Base-by-base conservation (phyloP, 2,888 invertebrate genomes). In the Encarsia formosa region DNA sequence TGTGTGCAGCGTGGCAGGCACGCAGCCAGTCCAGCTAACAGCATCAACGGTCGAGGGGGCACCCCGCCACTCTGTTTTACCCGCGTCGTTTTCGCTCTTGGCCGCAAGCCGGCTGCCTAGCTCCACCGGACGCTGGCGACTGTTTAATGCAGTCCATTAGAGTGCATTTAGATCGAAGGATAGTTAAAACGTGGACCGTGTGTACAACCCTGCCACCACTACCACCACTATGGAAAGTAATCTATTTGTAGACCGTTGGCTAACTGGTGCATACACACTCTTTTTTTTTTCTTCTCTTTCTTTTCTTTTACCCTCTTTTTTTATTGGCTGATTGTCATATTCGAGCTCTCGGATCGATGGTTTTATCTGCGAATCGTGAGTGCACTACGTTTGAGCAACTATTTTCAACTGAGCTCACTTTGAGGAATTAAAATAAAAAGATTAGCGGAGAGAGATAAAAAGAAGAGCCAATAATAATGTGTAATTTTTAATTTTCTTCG, bases 131-230 rank as follows among this genome's bases (percentile, higher is more conserved):
- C 4, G 13, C 32, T 31, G 24, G 13, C 19, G 63, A 65, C 68
- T 67, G 66, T 73, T 73, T 73, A 73, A 73, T 72, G 71, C 73
- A 73, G 71, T 72, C 73, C 73, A 73, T 73, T 73, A 72, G 73
- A 71, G 73, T 71, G 71, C 73, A 73, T 73, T 71, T 73, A 72
- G 72, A 73, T 73, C 71, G 70, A 65, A 69, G 69, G 69, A 72
- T 72, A 71, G 73, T 71, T 71, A 70, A 71, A 59, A 57, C 49
- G 59, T 63, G 64, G 61, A 59, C 59, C 56, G 52, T 59, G 56
- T 56, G 57, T 54, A 49, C 43, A 44, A 51, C 50, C 49, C 47
- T 54, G 54, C 46, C 50, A 52, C 49, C 49, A 50, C 32, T 44
- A 49, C 55, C 49, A 52, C 56, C 52, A 60, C 61, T 61, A 62